These are phyloP conservation scores for Chelonia mydas DNA, from an alignment of 2,797 vertebrate genomes.

Conservation along the genomic window DNA sequence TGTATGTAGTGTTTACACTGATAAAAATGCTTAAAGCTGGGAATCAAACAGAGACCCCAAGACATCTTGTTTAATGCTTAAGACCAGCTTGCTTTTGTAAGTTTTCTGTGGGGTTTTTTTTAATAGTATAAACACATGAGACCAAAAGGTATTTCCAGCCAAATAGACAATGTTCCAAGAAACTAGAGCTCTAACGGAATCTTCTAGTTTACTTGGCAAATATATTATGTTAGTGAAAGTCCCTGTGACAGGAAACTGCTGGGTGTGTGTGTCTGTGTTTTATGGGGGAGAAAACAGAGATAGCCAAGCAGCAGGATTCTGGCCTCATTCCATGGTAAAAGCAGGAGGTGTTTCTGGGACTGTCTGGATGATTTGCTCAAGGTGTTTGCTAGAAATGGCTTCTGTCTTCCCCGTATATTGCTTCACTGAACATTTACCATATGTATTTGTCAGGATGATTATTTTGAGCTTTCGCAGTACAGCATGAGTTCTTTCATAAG, in stretches of 20 bases:
- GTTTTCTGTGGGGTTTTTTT: not conserved
- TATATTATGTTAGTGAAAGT: not conserved
- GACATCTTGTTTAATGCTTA: not conserved
- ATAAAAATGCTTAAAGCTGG: not conserved
- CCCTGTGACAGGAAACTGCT: not conserved
- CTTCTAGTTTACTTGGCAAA: conserved; percentile 19
- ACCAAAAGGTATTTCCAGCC: not conserved
- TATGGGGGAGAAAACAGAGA: not conserved
- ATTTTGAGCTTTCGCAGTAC: conserved; percentile 49
- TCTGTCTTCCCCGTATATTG: conserved; percentile 14
- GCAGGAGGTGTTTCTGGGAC: conserved; percentile 52
- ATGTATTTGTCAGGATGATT: conserved; percentile 51
- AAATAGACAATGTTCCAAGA: not conserved
- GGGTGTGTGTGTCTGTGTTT: not conserved
- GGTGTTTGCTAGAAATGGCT: conserved; percentile 61
- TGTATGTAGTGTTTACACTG: not conserved
- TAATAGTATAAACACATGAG: not conserved
- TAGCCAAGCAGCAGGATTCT: not conserved
- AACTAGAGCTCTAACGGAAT: not conserved
- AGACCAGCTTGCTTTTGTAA: not conserved
- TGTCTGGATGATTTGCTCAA: conserved; percentile 67
- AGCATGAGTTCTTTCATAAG: conserved; percentile 2
- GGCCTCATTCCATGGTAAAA: conserved; percentile 38
- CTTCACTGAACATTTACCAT: conserved; percentile 44
- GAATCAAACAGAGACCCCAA: not conserved